phyloP scores from a whole-genome alignment of 2,797 vertebrate genomes.

The Harpagifer antarcticus region DNA sequence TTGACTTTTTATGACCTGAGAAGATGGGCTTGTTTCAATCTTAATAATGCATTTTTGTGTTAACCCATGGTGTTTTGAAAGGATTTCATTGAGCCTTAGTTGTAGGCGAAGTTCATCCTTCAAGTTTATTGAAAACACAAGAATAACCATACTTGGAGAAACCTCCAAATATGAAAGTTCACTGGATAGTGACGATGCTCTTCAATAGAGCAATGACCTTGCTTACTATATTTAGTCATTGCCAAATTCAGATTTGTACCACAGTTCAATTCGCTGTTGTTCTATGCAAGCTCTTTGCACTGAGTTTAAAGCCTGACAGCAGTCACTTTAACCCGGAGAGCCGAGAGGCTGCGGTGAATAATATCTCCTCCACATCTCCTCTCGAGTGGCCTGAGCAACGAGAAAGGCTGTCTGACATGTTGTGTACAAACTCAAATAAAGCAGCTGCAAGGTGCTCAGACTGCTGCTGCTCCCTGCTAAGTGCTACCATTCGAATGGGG shows the following conservation, averaged over 20 bases:
- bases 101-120: constrained; percentile 30
- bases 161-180: constrained; percentile 8
- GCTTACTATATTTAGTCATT: constrained; percentile 29
- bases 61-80: constrained; percentile 41
- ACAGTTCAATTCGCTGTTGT: background rate
- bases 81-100: constrained; percentile 30
- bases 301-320: background rate
- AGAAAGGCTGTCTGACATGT: background rate
- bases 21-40: constrained; percentile 29
- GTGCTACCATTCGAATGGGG: background rate
- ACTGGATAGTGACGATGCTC: constrained; percentile 3
- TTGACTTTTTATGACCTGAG: constrained; percentile 11
- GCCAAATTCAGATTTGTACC: background rate
- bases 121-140: constrained; percentile 43
- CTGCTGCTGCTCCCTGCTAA: background rate
- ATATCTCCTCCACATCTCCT: constrained; percentile 11
- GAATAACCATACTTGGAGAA: constrained; percentile 42
- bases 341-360: constrained; percentile 20
- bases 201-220: constrained; percentile 21
- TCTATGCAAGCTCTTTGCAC: too few species aligned
- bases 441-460: background rate
- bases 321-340: constrained; percentile 14
- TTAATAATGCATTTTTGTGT: constrained; percentile 27
- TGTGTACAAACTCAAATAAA: background rate
- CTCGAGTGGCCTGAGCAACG: background rate